Percentiles rank a stretch among this genome's conserved stretches.
phyloP scores from a whole-genome alignment of 2,888 invertebrate species.

The Ptilodon capucinus region DNA sequence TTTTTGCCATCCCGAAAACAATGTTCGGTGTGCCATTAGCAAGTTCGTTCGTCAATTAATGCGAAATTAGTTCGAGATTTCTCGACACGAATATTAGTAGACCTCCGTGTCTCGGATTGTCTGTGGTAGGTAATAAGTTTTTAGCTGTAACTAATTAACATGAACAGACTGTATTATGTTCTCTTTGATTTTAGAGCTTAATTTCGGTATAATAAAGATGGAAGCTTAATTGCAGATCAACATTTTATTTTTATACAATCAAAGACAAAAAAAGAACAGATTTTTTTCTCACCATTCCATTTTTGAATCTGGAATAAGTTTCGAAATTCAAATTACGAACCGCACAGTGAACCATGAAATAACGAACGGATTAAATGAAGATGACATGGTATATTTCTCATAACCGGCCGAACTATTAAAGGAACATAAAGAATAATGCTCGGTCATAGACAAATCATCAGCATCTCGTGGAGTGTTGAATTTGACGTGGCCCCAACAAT shows the following conservation, averaged over 20 bases:
- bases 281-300: background rate
- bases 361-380: conserved; percentile 63
- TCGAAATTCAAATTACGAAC: conserved; percentile 23
- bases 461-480: conserved; percentile 65
- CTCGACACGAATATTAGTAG: conserved; percentile 16
- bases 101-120: background rate
- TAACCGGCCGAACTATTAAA: conserved; percentile 41
- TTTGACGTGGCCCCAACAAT: conserved; percentile 69
- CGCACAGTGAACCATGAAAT: conserved; percentile 65
- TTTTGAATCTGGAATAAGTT: background rate
- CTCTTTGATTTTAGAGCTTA: background rate
- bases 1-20: conserved; percentile 56
- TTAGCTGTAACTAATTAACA: background rate
- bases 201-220: background rate
- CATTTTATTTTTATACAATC: background rate
- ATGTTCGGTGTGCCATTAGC: conserved; percentile 58
- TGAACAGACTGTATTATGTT: background rate
- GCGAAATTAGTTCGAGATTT: conserved; percentile 56
- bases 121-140: background rate
- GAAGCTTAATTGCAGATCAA: background rate
- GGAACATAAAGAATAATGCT: conserved; percentile 50
- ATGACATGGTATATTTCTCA: conserved; percentile 70
- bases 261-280: background rate
- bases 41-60: conserved; percentile 44
- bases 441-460: conserved; percentile 74